Evolutionary conservation across 1,140 invertebrate species (phyloP).

Genomic region (Dysdera silvatica): DNA sequence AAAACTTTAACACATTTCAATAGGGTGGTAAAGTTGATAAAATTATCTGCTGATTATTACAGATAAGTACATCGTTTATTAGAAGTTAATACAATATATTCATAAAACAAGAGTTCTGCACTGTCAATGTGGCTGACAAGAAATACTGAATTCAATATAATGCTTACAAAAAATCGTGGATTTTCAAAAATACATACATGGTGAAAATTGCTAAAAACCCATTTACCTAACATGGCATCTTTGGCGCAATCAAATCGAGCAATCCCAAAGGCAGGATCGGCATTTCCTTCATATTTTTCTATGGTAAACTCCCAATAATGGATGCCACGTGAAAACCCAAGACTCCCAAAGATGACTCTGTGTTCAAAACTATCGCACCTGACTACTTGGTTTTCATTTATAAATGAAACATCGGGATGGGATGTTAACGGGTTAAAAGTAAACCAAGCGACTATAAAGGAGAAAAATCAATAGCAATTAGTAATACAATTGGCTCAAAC

Average conservation of each 20-base stretch:
- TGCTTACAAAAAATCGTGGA: slow-evolving; percentile 32
- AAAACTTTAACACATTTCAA: too few relatives aligned
- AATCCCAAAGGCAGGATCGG: slow-evolving; percentile 89
- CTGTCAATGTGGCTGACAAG: too few relatives aligned
- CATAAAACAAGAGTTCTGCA: too few relatives aligned
- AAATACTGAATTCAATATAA: too few relatives aligned
- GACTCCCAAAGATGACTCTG: slow-evolving; percentile 77
- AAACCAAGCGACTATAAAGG: slow-evolving; percentile 94
- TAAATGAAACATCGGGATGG: slow-evolving; percentile 66
- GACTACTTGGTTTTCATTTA: slow-evolving; percentile 75
- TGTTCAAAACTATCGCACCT: slow-evolving; percentile 89
- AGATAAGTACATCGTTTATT: too few relatives aligned
- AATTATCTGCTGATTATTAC: too few relatives aligned
- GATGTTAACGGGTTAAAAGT: slow-evolving; percentile 68
- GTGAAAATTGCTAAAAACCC: not conserved
- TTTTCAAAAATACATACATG: not conserved
- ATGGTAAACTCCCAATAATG: slow-evolving; percentile 95
- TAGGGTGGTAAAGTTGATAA: too few relatives aligned
- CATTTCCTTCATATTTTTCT: slow-evolving; percentile 87
- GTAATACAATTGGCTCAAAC: not conserved
- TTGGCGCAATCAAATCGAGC: slow-evolving; percentile 82
- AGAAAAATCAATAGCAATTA: not conserved
- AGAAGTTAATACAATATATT: too few relatives aligned
- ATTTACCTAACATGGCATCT: slow-evolving; percentile 87
- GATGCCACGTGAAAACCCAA: slow-evolving; percentile 86